A percentile compares a stretch with the other conserved stretches of the same genome.
phyloP scores from a whole-genome alignment of 2,113 vertebrate genomes.

The Hassar affinis region DNA sequence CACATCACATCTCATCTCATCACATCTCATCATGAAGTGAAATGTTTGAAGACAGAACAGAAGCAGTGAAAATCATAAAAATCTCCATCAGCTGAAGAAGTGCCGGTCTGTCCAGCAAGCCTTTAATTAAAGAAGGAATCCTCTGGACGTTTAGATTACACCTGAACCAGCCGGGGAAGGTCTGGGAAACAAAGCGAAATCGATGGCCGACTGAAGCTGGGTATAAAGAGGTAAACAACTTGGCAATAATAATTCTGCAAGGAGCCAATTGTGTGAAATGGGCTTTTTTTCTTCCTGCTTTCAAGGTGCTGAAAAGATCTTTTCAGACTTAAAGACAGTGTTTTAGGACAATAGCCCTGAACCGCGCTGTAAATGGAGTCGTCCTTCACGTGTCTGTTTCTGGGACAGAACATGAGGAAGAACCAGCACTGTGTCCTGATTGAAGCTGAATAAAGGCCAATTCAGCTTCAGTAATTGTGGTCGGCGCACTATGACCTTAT shows the following conservation, averaged over 20 bases:
- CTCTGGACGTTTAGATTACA: slow-evolving; percentile 28
- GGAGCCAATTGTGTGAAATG: slow-evolving; percentile 43
- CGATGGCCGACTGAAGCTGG: slow-evolving; percentile 33
- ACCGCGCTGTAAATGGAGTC: slow-evolving; percentile 44
- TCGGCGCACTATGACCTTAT: slow-evolving; percentile 68
- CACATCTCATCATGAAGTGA: neutral
- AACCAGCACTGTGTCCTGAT: slow-evolving; percentile 61
- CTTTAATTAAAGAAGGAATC: slow-evolving; percentile 5
- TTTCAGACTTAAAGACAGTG: slow-evolving; percentile 30
- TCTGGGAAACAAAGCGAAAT: slow-evolving; percentile 11
- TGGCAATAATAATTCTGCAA: slow-evolving; percentile 47
- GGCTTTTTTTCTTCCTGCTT: slow-evolving; percentile 34
- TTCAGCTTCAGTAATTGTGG: slow-evolving; percentile 70
- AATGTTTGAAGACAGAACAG: neutral
- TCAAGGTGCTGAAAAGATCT: slow-evolving; percentile 31
- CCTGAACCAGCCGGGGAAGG: slow-evolving; percentile 18
- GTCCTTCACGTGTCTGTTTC: slow-evolving; percentile 53
- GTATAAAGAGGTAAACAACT: slow-evolving; percentile 49
- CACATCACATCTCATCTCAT: too few species aligned
- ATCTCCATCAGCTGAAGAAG: neutral
- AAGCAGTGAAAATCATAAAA: too few species aligned
- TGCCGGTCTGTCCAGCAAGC: neutral
- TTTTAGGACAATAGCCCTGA: slow-evolving; percentile 34
- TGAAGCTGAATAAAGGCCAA: slow-evolving; percentile 63
- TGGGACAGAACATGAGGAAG: slow-evolving; percentile 53